A percentile compares a stretch with the other conserved stretches of the same genome.
Evolutionary conservation across 2,113 vertebrate genomes (phyloP).

Genomic region (Phyllostomus discolor): DNA sequence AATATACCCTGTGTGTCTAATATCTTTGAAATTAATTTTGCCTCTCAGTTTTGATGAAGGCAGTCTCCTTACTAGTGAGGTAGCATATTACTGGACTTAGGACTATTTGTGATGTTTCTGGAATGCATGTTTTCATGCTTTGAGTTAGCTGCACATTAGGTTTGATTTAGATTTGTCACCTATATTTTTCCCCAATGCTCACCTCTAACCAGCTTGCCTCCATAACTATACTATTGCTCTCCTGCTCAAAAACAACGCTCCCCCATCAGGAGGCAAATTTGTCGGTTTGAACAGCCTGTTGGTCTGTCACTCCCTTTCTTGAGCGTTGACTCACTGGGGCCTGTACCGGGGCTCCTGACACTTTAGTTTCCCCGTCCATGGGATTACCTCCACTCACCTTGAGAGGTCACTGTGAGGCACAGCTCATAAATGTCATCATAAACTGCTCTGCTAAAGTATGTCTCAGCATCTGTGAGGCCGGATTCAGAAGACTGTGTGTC

Average conservation of each 20-base stretch:
- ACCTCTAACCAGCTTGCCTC: background rate
- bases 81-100: background rate
- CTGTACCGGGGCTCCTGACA: background rate
- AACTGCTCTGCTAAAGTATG: constrained; percentile 43
- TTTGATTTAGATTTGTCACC: background rate
- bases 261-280: background rate
- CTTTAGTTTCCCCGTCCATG: constrained; percentile 13
- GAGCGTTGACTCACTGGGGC: constrained; percentile 15
- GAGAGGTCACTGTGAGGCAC: constrained; percentile 44
- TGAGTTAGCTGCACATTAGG: background rate
- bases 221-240: background rate
- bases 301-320: background rate
- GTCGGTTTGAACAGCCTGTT: background rate
- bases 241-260: background rate
- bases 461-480: background rate
- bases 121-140: background rate
- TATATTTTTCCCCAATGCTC: background rate
- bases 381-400: constrained; percentile 46
- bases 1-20: background rate
- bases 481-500: constrained; percentile 30
- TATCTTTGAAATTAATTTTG: background rate
- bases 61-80: background rate
- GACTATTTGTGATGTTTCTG: background rate
- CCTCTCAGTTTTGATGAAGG: background rate
- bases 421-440: constrained; percentile 70